Evolutionary conservation across 2,113 vertebrate genomes (phyloP).

Genomic region (Tylochromis polylepis): DNA sequence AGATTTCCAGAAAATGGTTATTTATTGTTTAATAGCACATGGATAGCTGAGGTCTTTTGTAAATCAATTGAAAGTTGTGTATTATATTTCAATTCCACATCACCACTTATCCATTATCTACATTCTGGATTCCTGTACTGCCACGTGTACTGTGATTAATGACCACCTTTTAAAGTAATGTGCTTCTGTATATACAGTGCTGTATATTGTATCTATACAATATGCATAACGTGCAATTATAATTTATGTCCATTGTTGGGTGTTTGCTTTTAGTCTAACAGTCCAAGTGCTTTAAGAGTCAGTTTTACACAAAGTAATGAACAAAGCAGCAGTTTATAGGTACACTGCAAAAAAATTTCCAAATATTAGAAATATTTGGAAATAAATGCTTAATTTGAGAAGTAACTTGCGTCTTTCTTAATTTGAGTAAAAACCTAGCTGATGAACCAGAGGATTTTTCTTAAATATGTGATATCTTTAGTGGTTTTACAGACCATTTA

Average conservation of each 20-base stretch:
- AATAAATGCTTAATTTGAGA: not conserved
- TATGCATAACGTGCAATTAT: conserved; percentile 27
- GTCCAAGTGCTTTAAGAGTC: conserved; percentile 9
- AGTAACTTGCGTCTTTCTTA: not conserved
- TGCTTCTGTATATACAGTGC: conserved; percentile 4
- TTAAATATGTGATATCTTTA: not conserved
- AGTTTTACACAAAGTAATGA: conserved; percentile 19
- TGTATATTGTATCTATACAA: conserved; percentile 45
- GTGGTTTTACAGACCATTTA: not conserved
- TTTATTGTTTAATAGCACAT: conserved; percentile 37
- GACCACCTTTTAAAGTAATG: conserved; percentile 53
- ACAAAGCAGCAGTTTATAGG: conserved; percentile 14
- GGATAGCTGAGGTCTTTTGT: conserved; percentile 22
- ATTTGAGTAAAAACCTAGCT: not conserved
- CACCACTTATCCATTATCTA: conserved; percentile 28
- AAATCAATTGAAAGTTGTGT: conserved; percentile 36
- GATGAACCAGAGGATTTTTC: not conserved
- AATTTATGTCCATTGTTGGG: conserved; percentile 31
- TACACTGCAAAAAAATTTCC: not conserved
- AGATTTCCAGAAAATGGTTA: conserved; percentile 2
- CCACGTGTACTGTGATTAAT: conserved; percentile 40
- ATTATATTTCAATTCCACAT: conserved; percentile 45
- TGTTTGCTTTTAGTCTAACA: conserved; percentile 34
- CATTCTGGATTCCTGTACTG: conserved; percentile 9
- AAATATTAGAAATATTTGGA: not conserved